Evolutionary conservation across 2,113 vertebrate genomes (phyloP).

Genomic region (Antechinus flavipes): DNA sequence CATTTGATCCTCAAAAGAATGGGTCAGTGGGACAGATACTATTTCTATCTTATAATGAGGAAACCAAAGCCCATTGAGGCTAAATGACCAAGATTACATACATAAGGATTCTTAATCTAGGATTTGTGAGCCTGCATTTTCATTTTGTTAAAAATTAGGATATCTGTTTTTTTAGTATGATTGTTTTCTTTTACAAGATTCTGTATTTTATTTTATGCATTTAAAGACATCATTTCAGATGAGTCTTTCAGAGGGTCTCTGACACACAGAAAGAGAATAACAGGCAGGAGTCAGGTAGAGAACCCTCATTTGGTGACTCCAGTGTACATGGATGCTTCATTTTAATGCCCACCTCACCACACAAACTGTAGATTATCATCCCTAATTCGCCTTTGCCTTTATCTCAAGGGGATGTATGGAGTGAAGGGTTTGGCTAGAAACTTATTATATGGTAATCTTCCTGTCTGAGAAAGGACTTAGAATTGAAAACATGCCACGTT

Average conservation of each 20-base stretch:
- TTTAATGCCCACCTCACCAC: not conserved
- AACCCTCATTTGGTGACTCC: not conserved
- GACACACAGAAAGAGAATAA: not conserved
- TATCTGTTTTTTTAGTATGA: not conserved
- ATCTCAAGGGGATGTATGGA: not conserved
- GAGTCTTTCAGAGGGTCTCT: not conserved
- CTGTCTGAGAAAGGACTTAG: not conserved
- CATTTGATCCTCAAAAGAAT: not conserved
- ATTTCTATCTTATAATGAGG: not conserved
- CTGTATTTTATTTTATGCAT: not conserved
- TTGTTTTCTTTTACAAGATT: not conserved
- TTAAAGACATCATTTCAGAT: not conserved
- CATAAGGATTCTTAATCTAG: not conserved
- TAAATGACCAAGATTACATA: not conserved
- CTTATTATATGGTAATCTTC: not conserved
- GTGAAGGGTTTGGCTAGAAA: not conserved
- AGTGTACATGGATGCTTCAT: not conserved
- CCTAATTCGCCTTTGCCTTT: not conserved
- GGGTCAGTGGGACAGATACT: not conserved
- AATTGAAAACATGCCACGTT: conserved; percentile 10
- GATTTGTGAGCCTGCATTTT: not conserved
- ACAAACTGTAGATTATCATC: not conserved
- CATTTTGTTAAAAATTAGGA: not conserved
- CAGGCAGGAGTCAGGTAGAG: not conserved
- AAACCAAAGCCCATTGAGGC: not conserved